Evolutionary conservation across 2,888 invertebrate species (phyloP), one percentile per base, ranked within the genome.

Genomic region (Tuta absoluta): DNA sequence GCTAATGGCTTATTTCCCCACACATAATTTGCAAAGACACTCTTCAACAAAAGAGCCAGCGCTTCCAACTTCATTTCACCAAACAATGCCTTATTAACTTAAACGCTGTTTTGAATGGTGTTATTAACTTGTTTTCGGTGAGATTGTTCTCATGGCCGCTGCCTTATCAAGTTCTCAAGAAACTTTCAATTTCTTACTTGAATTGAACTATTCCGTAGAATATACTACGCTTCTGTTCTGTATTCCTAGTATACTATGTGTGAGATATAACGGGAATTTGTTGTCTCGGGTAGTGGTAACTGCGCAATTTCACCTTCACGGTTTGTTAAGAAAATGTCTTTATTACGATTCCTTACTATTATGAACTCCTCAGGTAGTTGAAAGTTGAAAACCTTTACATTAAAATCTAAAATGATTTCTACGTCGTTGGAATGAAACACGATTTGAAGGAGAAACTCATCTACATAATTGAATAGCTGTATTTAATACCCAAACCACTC

Each of bases 391-490:
- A 8, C n/a, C n/a, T n/a, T 45, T 17, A n/a, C 41, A 14, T 41
- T 41, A 12, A 41, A 41, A 41, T 17, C 17, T 45, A 45, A 45
- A 45, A 17, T n/a, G 45, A 45, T 45, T 45, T 45, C 14, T 45
- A 45, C 12, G n/a, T 5, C 4, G n/a, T 0, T 12, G 56, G 33
- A 56, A 66, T 65, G 57, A 56, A 63, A 64, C 65, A 37, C 59
- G 4, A 23, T 19, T 33, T 45, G 24, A 51, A 63, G 38, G 62
- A 41, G 41, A 28, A 49, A 49, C 41, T 53, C 51, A 65, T 66
- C 65, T 65, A 62, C 62, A 66, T 67, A 67, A 45, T 68, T 63
- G 62, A 68, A 58, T 66, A 59, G 63, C 41, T 66, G 65, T 66
- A 66, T 64, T 60, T 63, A 63, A 61, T 63, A 64, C 63, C 62